Evolutionary conservation across 2,888 invertebrate species (phyloP).

Genomic region (Idaea straminata): DNA sequence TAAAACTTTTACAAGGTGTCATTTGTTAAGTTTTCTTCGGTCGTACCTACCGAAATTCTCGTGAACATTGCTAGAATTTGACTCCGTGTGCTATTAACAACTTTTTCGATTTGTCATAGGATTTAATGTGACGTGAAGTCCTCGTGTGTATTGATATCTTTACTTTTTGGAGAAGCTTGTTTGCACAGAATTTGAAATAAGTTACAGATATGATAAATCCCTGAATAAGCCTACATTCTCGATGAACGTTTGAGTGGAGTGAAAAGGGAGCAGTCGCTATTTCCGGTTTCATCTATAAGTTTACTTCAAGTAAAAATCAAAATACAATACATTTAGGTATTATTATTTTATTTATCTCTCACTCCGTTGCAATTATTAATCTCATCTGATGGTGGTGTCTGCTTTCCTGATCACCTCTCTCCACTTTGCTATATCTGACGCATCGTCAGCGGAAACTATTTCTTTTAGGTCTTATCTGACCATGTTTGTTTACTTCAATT

Average conservation of each 20-base stretch:
- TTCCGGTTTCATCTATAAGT: background rate
- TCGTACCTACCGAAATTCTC: conserved; percentile 34
- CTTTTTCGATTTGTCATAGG: conserved; percentile 50
- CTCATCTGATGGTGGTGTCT: too few species aligned
- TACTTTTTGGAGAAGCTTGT: conserved; percentile 10
- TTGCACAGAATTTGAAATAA: background rate
- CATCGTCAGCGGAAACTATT: too few species aligned
- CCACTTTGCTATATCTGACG: too few species aligned
- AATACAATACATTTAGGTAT: too few species aligned
- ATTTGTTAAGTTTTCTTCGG: conserved; percentile 45
- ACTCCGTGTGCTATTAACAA: conserved; percentile 36
- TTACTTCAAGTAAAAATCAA: background rate
- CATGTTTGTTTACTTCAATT: too few species aligned
- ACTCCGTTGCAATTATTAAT: too few species aligned
- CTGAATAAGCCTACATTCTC: background rate
- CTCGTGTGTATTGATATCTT: conserved; percentile 30
- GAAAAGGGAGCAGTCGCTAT: conserved; percentile 10
- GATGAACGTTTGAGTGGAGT: conserved; percentile 11
- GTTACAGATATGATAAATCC: conserved; percentile 10
- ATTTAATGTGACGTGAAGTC: conserved; percentile 35
- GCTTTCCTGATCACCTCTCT: too few species aligned
- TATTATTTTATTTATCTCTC: too few species aligned
- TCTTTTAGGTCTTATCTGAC: too few species aligned
- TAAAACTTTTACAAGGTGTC: conserved; percentile 45
- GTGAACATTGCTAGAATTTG: conserved; percentile 36